Conservation (phyloP, 2,888 invertebrate genomes). For the Craniophora ligustri region DNA sequence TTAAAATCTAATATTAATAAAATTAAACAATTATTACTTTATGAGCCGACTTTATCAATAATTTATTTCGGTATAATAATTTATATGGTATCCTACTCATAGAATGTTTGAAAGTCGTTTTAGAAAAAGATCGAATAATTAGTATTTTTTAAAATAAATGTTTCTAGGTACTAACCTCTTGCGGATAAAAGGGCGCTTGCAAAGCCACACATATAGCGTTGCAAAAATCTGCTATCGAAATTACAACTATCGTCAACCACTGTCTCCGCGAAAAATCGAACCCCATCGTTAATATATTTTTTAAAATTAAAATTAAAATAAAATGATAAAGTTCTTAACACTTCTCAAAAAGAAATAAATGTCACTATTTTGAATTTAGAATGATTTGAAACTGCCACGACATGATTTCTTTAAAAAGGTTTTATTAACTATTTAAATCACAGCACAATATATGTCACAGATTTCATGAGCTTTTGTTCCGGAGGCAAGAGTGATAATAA, state of each 20-base stretch:
- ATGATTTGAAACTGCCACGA: conserved; percentile 2
- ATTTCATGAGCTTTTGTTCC: conserved; percentile 56
- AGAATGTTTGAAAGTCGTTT: conserved; percentile 16
- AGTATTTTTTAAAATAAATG: no score
- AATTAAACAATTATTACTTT: no score
- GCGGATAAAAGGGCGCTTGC: conserved; percentile 95
- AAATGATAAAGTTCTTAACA: background rate
- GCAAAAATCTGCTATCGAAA: conserved; percentile 94
- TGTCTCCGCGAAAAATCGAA: conserved; percentile 92
- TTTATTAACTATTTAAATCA: conserved; percentile 17
- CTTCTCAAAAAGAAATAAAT: background rate
- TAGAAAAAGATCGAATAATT: no score
- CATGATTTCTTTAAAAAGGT: conserved; percentile 16
- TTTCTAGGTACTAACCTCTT: conserved; percentile 94
- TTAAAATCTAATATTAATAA: no score
- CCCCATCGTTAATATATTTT: conserved; percentile 79
- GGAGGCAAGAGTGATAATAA: conserved; percentile 66
- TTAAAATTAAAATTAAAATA: conserved; percentile 5
- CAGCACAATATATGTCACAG: conserved; percentile 67
- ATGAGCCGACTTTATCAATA: no score
- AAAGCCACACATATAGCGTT: conserved; percentile 95
- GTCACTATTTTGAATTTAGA: conserved; percentile 17
- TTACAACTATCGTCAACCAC: conserved; percentile 93
- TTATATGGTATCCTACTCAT: no score
- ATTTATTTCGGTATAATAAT: no score